Evolutionary conservation across 1,140 invertebrate species (phyloP).

Genomic region (Wiebesia pumilae): DNA sequence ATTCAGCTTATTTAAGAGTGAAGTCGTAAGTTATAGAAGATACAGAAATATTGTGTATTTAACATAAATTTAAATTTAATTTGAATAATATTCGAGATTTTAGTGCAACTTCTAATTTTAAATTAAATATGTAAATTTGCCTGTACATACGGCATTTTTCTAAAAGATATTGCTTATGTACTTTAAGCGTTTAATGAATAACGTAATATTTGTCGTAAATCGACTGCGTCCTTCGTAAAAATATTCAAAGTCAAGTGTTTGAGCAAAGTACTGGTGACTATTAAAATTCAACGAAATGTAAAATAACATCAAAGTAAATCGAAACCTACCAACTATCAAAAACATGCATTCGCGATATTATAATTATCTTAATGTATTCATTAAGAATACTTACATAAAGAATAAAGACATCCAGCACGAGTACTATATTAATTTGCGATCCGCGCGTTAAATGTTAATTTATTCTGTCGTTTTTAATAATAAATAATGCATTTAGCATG

Average conservation of each 20-base stretch:
- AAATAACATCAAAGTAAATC: neutral
- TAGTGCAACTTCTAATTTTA: neutral
- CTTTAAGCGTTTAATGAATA: too few relatives aligned
- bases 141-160: neutral
- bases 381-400: neutral
- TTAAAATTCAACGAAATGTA: neutral
- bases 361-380: neutral
- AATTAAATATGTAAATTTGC: neutral
- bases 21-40: neutral
- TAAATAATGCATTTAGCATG: neutral
- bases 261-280: neutral
- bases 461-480: neutral
- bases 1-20: neutral
- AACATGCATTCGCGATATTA: neutral
- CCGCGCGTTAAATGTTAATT: neutral
- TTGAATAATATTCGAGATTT: neutral
- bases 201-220: too few relatives aligned
- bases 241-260: neutral
- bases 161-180: too few relatives aligned
- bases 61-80: slow-evolving; percentile 5
- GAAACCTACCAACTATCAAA: too few relatives aligned
- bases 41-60: neutral
- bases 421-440: neutral
- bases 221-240: too few relatives aligned
- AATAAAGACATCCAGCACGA: neutral